Base-by-base conservation (phyloP, 2,113 vertebrate species). In the Pituophis catenifer region DNA sequence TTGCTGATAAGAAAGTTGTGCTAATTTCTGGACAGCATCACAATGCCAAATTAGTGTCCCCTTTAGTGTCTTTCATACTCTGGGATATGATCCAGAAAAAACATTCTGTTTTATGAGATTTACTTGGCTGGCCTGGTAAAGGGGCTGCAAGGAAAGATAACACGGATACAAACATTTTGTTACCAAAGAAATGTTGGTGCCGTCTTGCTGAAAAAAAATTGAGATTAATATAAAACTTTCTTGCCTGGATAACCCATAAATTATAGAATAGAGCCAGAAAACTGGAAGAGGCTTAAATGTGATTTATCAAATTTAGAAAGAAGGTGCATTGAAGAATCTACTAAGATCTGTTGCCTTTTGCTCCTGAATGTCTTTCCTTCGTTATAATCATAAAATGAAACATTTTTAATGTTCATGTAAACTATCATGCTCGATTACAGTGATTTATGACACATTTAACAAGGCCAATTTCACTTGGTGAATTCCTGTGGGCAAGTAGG, bases 51-150 rank as follows among this genome's bases (percentile, higher is more conserved):
- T 96, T 95, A 95, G 90, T 92, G 81, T 70, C 96, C 93, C 93
- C 59, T 6, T 62, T 65, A 86, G 75, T 94, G 93, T 95, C 95
- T 97, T 95, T 97, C 92, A 92, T 94, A 92, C 93, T 96, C 94
- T 96, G 96, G 97, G 96, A 97, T 93, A 38, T 94, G 94, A 93
- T 95, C 95, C 96, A 97, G 94, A 65, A 95, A 48, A 94, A 93
- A 87, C 86, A 95, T 95, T 95, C 89, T 95, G 33, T 93, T 96
- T 85, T 54, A 93, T 92, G 92, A 96, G 95, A 95, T 97, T 95
- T 96, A 95, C 38, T 86, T 95, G 95, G 91, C 93, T 95, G 94
- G 95, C 93, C 21, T 94, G 93, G 95, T 94, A 95, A 95, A 95
- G 95, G 93, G 62, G 91, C 48, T 54, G 70, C 75, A n/a, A 86